phyloP scores from a whole-genome alignment of 2,888 invertebrate genomes.

The Anodontia alba region DNA sequence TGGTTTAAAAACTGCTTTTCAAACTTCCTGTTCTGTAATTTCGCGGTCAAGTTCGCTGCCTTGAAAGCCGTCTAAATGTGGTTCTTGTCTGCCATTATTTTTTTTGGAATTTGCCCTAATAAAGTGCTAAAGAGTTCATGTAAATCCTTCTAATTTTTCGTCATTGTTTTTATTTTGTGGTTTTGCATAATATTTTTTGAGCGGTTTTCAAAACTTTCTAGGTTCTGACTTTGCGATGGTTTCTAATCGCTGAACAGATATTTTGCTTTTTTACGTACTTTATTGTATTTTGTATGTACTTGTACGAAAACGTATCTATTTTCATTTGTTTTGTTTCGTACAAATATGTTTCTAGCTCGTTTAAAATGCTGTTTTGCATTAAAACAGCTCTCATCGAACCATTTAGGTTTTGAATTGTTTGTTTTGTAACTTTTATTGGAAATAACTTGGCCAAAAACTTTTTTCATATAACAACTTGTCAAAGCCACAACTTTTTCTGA shows the following conservation, averaged over 20 bases:
- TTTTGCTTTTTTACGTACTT: slow-evolving; percentile 10
- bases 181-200: slow-evolving; percentile 18
- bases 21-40: slow-evolving; percentile 17
- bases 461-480: neutral
- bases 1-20: slow-evolving; percentile 14
- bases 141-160: neutral
- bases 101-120: slow-evolving; percentile 2
- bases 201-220: slow-evolving; percentile 18
- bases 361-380: slow-evolving; percentile 11
- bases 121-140: slow-evolving; percentile 16
- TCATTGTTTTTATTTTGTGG: neutral
- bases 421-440: neutral
- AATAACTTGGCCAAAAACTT: neutral
- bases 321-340: slow-evolving; percentile 12
- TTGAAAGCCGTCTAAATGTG: neutral
- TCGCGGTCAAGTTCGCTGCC: slow-evolving; percentile 7
- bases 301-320: slow-evolving; percentile 6
- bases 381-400: neutral
- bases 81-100: neutral
- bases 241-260: neutral
- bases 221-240: slow-evolving; percentile 19
- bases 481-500: neutral
- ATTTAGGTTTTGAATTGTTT: neutral
- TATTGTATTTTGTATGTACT: slow-evolving; percentile 14
- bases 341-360: slow-evolving; percentile 23